Evolutionary conservation across 2,888 invertebrate genomes (phyloP).

Genomic region (Ophonus ardosiacus): DNA sequence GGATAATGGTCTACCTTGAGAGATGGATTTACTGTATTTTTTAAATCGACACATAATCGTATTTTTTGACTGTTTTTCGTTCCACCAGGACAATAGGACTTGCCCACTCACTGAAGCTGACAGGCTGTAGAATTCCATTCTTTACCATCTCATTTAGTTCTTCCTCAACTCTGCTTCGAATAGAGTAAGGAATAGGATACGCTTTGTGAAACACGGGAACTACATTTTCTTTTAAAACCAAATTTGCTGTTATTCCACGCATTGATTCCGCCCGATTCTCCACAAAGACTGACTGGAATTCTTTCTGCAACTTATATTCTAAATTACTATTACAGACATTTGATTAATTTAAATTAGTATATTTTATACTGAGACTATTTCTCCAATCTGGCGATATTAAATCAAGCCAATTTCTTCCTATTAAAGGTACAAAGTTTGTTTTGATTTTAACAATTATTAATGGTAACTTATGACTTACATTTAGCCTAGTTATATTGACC

Average conservation of each 20-base stretch:
- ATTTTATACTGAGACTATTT: background rate
- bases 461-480: background rate
- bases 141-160: constrained; percentile 52
- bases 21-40: constrained; percentile 48
- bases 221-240: constrained; percentile 59
- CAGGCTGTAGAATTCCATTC: constrained; percentile 53
- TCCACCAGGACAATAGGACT: constrained; percentile 42
- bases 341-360: background rate
- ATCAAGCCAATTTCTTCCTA: constrained; percentile 24
- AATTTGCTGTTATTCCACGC: constrained; percentile 48
- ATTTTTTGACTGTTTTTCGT: background rate
- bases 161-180: constrained; percentile 37
- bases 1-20: constrained; percentile 58
- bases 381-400: constrained; percentile 5
- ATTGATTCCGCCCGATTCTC: constrained; percentile 53
- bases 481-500: background rate
- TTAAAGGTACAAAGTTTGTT: background rate
- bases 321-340: background rate
- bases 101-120: constrained; percentile 61
- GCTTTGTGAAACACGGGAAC: constrained; percentile 62
- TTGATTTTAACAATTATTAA: background rate
- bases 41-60: constrained; percentile 25
- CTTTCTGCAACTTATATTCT: background rate
- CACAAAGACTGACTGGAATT: background rate
- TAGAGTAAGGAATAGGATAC: constrained; percentile 55